Percentiles rank a stretch among this genome's conserved stretches.
phyloP scores from a whole-genome alignment of 2,113 vertebrate genomes.

The Hyla sarda region DNA sequence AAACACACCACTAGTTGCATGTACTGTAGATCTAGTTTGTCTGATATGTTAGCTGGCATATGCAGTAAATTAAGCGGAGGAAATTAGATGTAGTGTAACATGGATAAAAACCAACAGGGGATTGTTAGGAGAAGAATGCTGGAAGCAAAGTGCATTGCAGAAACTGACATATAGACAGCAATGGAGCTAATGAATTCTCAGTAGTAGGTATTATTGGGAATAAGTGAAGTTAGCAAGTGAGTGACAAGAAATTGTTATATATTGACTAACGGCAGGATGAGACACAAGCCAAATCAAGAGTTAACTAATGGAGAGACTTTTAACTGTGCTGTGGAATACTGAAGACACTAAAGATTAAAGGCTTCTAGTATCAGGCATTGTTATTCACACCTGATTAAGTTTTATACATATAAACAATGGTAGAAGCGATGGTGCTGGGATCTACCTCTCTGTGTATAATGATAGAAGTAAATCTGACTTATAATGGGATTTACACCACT shows the following conservation, averaged over 20 bases:
- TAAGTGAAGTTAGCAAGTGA: slow-evolving; percentile 33
- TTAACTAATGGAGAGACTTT: slow-evolving; percentile 2
- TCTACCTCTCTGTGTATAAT: too few species aligned
- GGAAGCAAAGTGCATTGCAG: neutral
- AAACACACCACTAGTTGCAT: neutral
- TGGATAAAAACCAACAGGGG: too few species aligned
- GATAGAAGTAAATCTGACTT: neutral
- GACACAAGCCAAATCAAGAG: neutral
- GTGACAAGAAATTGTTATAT: slow-evolving; percentile 28
- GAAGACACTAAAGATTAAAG: neutral
- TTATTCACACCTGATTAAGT: slow-evolving; percentile 1
- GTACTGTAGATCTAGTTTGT: neutral
- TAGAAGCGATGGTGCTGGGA: too few species aligned
- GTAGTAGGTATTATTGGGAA: slow-evolving; percentile 21
- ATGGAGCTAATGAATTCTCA: slow-evolving; percentile 21
- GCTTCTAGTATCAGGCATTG: neutral
- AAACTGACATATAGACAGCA: slow-evolving; percentile 17
- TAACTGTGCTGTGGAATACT: neutral
- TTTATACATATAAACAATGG: neutral
- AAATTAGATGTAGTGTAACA: slow-evolving; percentile 8
- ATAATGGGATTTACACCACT: neutral
- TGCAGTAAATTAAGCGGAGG: neutral
- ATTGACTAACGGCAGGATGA: slow-evolving; percentile 8
- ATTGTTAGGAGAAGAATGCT: neutral
- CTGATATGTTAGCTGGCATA: neutral